A percentile compares a stretch with the other conserved stretches of the same genome.
Evolutionary conservation across 2,797 vertebrate species (phyloP).

Genomic region (Epinephelus coioides): DNA sequence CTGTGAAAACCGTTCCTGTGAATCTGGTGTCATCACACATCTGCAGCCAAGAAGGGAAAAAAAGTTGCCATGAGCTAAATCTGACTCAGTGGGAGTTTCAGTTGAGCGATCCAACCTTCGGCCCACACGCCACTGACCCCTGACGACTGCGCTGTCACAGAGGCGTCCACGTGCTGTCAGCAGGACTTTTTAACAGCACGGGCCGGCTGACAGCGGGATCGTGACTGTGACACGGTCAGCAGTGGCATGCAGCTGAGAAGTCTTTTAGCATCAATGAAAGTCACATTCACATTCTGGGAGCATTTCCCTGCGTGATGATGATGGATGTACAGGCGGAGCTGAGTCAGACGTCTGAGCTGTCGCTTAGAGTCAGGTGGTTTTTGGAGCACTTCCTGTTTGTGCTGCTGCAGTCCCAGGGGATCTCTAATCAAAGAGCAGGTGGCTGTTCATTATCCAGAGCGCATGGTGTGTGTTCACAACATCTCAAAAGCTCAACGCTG

Average conservation of each 20-base stretch:
- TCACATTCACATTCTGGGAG: slow-evolving; percentile 69
- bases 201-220: slow-evolving; percentile 29
- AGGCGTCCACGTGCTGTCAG: slow-evolving; percentile 41
- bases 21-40: slow-evolving; percentile 7
- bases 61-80: slow-evolving; percentile 22
- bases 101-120: slow-evolving; percentile 29
- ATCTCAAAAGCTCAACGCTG: not conserved
- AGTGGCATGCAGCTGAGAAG: slow-evolving; percentile 3
- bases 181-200: not conserved
- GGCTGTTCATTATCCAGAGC: slow-evolving; percentile 57
- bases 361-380: slow-evolving; percentile 49
- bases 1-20: slow-evolving; percentile 10
- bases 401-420: slow-evolving; percentile 24
- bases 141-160: slow-evolving; percentile 47
- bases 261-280: slow-evolving; percentile 65
- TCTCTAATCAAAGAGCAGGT: slow-evolving; percentile 54
- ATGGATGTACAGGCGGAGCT: slow-evolving; percentile 30
- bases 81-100: slow-evolving; percentile 27
- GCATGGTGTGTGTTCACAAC: not conserved
- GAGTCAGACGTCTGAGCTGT: slow-evolving; percentile 59
- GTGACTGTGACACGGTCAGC: slow-evolving; percentile 19
- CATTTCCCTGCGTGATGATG: slow-evolving; percentile 51
- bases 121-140: slow-evolving; percentile 40
- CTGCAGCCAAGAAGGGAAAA: not conserved
- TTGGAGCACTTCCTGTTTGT: slow-evolving; percentile 46